phyloP scores from a whole-genome alignment of 64 coral and sea anemone genomes.

The Montipora cactus region DNA sequence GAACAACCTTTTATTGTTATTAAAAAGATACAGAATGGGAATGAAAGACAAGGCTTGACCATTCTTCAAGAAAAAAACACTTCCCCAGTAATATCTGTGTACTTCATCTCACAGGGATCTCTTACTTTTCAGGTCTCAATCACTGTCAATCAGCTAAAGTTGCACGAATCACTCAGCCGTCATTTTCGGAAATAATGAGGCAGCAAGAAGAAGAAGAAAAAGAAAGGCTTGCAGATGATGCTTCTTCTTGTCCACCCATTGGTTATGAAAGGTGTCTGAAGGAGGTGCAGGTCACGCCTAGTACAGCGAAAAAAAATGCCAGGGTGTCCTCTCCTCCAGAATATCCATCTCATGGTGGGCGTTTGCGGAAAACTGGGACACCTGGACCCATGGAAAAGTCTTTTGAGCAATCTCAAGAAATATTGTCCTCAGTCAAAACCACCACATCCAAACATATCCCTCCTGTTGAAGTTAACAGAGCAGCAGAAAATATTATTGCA shows the following conservation, averaged over 20 bases:
- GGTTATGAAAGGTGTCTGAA: neutral
- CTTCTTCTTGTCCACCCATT: neutral
- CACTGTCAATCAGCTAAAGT: neutral
- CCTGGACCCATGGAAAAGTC: conserved; percentile 81
- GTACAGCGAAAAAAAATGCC: neutral
- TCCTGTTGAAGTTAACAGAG: conserved; percentile 67
- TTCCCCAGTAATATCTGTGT: too few relatives aligned
- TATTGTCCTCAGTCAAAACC: neutral
- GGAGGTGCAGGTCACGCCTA: neutral
- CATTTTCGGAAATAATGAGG: conserved; percentile 28
- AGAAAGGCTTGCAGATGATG: neutral
- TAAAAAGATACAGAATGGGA: neutral
- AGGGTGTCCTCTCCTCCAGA: neutral
- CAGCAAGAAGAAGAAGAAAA: conserved; percentile 54
- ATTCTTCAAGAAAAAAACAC: too few relatives aligned
- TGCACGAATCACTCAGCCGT: neutral
- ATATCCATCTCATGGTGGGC: neutral
- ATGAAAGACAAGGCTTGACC: neutral
- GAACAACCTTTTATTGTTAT: too few relatives aligned
- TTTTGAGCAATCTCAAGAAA: conserved; percentile 41
- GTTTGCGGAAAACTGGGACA: conserved; percentile 36
- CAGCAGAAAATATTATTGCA: conserved; percentile 56
- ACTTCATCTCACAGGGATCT: neutral
- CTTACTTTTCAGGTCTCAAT: neutral
- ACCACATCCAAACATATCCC: neutral